Percentiles rank a stretch among this genome's conserved stretches.
phyloP scores from a whole-genome alignment of 2,888 invertebrate genomes.

The Apantesis nais region DNA sequence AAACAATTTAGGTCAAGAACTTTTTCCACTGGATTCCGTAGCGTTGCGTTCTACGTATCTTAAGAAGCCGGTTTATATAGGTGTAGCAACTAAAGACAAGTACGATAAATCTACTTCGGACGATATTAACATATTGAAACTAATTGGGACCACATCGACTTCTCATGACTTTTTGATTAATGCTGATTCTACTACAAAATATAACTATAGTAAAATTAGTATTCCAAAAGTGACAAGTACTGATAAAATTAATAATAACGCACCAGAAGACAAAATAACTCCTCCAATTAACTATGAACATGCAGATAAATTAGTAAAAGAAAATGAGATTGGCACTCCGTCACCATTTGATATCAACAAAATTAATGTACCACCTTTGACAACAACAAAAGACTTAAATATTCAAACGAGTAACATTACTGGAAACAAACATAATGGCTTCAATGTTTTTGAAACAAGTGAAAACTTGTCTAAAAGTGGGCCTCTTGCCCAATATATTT shows the following conservation, averaged over 20 bases:
- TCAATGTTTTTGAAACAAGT: not conserved
- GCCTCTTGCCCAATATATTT: constrained; percentile 7
- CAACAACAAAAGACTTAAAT: not conserved
- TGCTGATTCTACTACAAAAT: not conserved
- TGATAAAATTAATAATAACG: constrained; percentile 11
- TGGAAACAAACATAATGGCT: not conserved
- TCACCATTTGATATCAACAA: not conserved
- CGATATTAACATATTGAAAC: not conserved
- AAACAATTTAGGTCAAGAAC: not conserved
- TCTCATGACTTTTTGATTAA: not conserved
- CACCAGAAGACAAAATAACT: not conserved
- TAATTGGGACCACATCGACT: not conserved
- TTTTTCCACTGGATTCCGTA: not conserved
- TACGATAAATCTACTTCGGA: not conserved
- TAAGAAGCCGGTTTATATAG: not conserved
- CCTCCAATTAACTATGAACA: constrained; percentile 38
- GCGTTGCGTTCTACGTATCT: not conserved
- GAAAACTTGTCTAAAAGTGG: not conserved
- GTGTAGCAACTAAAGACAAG: not conserved
- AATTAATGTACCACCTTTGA: not conserved
- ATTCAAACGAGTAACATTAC: no score
- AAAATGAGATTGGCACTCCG: constrained; percentile 21
- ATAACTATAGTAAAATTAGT: not conserved
- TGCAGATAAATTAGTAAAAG: constrained; percentile 36
- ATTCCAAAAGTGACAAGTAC: not conserved